phyloP scores from a whole-genome alignment of 2,888 invertebrate species.

The Chymomyza procnemis region DNA sequence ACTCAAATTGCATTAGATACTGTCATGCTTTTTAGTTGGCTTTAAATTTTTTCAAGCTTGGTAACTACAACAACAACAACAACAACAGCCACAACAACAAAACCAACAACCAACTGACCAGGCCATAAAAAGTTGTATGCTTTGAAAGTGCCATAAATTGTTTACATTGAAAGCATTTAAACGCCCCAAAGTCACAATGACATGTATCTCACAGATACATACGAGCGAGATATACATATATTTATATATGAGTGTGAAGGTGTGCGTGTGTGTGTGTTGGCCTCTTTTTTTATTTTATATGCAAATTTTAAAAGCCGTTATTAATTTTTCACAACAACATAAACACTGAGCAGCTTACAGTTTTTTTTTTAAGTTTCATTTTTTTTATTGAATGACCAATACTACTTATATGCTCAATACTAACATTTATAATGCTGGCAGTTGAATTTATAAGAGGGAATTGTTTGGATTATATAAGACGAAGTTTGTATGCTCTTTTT shows the following conservation, averaged over 20 bases:
- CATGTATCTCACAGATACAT: no score
- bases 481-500: background rate
- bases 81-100: background rate
- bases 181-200: constrained; percentile 2
- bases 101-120: background rate
- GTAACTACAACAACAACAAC: background rate
- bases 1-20: constrained; percentile 29
- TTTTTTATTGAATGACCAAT: constrained; percentile 51
- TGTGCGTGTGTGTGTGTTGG: background rate
- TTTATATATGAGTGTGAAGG: background rate
- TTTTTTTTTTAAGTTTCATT: constrained; percentile 30
- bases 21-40: background rate
- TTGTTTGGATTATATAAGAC: no score
- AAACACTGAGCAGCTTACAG: constrained; percentile 17
- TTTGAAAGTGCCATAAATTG: background rate
- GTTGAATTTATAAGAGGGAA: background rate
- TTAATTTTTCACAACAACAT: constrained; percentile 35
- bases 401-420: background rate
- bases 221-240: no score
- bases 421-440: background rate
- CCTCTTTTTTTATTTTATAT: constrained; percentile 25
- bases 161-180: background rate
- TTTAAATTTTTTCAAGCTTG: background rate
- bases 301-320: constrained; percentile 36
- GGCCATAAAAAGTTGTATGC: background rate